phyloP scores from a whole-genome alignment of 2,797 vertebrate genomes.

The Chrysolophus pictus region DNA sequence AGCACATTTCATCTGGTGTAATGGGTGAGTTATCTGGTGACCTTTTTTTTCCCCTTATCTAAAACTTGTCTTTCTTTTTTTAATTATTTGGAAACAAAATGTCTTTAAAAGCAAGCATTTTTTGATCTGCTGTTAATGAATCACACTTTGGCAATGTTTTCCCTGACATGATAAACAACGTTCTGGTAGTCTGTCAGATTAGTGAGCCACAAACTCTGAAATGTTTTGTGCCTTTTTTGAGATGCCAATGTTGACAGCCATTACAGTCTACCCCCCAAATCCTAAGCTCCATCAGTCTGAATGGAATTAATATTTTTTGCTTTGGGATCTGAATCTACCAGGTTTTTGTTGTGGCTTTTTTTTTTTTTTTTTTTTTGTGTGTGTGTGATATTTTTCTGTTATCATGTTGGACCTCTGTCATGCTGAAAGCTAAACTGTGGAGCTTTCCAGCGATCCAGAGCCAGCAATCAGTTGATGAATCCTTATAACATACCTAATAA shows the following conservation, averaged over 20 bases:
- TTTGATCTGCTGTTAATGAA: slow-evolving; percentile 8
- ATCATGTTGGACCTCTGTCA: fast-evolving
- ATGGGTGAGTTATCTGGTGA: neutral
- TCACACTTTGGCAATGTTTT: neutral
- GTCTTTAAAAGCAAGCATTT: neutral
- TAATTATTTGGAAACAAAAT: neutral
- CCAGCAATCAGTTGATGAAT: neutral
- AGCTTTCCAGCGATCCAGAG: neutral
- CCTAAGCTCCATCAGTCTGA: neutral
- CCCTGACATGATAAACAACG: neutral
- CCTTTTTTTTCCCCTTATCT: fast-evolving
- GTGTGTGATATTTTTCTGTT: too few species aligned
- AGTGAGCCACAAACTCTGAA: slow-evolving; percentile 19
- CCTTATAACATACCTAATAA: neutral
- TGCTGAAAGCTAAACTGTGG: neutral
- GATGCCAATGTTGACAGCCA: neutral
- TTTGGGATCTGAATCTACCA: neutral
- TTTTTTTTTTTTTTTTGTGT: neutral
- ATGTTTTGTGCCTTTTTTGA: neutral
- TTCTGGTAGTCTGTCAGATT: neutral
- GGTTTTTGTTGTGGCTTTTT: neutral
- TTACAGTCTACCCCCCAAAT: neutral
- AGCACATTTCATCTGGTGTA: fast-evolving
- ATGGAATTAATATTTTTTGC: neutral
- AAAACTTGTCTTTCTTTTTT: neutral